Evolutionary conservation across 2,888 invertebrate species (phyloP), one percentile per base, ranked within the genome.

Genomic region (Drosophila gaucha): DNA sequence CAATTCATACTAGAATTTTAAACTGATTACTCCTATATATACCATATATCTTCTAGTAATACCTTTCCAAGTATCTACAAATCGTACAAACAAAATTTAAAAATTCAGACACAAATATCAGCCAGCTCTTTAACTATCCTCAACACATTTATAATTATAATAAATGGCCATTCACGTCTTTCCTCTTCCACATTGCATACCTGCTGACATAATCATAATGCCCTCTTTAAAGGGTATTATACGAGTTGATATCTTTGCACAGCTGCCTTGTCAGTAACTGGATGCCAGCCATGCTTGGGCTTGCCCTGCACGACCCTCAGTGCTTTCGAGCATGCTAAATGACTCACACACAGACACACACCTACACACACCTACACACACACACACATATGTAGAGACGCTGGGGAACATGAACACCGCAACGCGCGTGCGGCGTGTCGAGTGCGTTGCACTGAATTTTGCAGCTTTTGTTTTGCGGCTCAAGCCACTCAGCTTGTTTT

Each of bases 381-480:
- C 22, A 24, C 28, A 6, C 16, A 55, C 31, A 20, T 18, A 30
- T 31, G 9, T 18, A 66, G 55, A 49, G 30, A 36, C 47, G 57
- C 14, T 60, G 63, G 62, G 63, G 38, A 38, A 36, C 24, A 50
- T 20, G 28, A 28, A 39, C 9, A 12, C 30, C 30, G 38, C 14
- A 43, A 16, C 39, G 62, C 55, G 66, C 49, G 62, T 57, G 70
- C 43, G 54, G 71, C 76, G 74, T 86, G 83, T 85, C 86, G 88
- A 87, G 83, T 87, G 83, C 83, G 88, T 87, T 83, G 88, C 88
- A 87, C 88, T 87, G 88, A 82, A 87, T 83, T 87, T 82, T 82
- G 73, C 67, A 85, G 82, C 82, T 85, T 85, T 82, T 82, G 87
- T 87, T 82, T 80, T 80, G 78, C 63, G 62, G 77, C 78, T 67